Evolutionary conservation across 2,113 vertebrate species (phyloP), one percentile per base, ranked within the genome.

Genomic region (Pseudolaguvia tuberculata): DNA sequence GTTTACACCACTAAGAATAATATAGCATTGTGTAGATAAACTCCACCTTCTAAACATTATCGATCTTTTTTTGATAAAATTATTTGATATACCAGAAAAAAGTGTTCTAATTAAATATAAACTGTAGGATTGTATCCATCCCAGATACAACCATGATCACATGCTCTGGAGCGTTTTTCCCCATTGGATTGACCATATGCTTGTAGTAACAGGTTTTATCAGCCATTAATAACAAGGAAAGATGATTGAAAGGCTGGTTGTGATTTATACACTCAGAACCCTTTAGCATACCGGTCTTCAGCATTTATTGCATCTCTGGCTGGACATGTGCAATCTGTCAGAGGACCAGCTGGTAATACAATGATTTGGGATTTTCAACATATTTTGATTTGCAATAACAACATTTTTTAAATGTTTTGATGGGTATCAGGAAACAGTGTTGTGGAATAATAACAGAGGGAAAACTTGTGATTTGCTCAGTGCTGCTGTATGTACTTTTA

Each of bases 121-220:
- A n/a, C n/a, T n/a, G n/a, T n/a, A n/a, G n/a, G n/a, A 15, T 10
- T 25, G 55, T 25, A 42, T 61, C 39, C 69, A 8, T n/a, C n/a
- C n/a, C n/a, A 1, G 18, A 35, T 17, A 1, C 57, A 18, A 59
- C n/a, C n/a, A n/a, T n/a, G n/a, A n/a, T n/a, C n/a, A n/a, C n/a
- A n/a, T n/a, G n/a, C n/a, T n/a, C n/a, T n/a, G n/a, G n/a, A n/a
- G 66, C 58, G 31, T 14, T 70, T 9, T 48, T 27, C 29, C 18
- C 62, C 39, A 35, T 61, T 68, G 31, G 47, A 55, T 72, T 59
- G 48, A 55, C 47, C 69, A 76, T 80, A 74, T 80, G 73, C 45
- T 80, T 25, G 35, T 3, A 50, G 11, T 56, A 27, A 9, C 31
- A 31, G 21, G 31, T 15, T 48, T 76, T 53, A 72, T 80, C 39